Percentiles rank a stretch among this genome's conserved stretches.
phyloP scores from a whole-genome alignment of 2,888 invertebrate genomes.

The Tipula lateralis region DNA sequence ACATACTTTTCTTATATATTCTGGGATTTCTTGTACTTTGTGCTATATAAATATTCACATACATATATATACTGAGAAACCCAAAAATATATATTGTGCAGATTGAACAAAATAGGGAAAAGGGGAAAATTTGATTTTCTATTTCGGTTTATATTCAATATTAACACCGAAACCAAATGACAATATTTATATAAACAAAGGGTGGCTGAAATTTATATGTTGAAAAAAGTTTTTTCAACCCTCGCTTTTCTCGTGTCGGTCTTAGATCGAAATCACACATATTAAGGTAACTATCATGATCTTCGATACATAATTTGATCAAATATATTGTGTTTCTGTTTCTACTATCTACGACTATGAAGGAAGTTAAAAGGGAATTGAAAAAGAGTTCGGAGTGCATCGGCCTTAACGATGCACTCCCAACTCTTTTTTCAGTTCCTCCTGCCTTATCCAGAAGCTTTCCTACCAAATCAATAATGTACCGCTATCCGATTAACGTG shows the following conservation, averaged over 20 bases:
- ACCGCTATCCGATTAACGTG: too few relatives aligned
- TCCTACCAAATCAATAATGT: too few relatives aligned
- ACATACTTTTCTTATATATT: neutral
- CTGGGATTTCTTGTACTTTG: neutral
- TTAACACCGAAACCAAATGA: neutral
- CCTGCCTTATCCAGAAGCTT: too few relatives aligned
- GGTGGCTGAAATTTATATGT: neutral
- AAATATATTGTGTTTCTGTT: too few relatives aligned
- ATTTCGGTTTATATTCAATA: neutral
- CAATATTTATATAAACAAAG: neutral
- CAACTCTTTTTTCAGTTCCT: too few relatives aligned
- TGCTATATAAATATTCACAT: neutral
- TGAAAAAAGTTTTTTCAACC: neutral
- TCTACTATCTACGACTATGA: too few relatives aligned
- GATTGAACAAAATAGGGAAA: neutral
- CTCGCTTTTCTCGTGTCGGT: neutral
- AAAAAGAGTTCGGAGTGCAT: too few relatives aligned
- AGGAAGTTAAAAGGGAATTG: too few relatives aligned
- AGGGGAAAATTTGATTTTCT: conserved; percentile 13
- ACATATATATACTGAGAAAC: neutral
- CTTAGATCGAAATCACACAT: neutral
- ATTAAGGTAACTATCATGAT: too few relatives aligned
- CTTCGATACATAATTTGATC: too few relatives aligned
- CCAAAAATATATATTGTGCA: neutral
- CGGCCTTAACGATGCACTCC: too few relatives aligned